phyloP scores from a whole-genome alignment of 1,140 invertebrate genomes.

The Macrostomum lignano region DNA sequence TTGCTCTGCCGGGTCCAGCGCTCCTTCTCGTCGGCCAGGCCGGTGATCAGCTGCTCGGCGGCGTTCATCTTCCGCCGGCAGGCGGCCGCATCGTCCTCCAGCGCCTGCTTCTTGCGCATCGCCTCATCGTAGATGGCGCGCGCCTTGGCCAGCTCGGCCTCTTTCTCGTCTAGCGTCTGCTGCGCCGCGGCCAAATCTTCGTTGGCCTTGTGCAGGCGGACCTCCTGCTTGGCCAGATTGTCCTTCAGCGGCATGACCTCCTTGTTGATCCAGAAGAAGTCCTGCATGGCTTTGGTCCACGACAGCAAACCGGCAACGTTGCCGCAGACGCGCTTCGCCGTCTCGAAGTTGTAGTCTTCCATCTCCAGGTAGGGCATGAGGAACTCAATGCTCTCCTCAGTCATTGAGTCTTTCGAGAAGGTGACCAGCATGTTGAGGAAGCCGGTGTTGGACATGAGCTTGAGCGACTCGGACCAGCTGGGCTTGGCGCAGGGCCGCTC shows the following conservation, averaged over 20 bases:
- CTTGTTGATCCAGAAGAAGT: constrained; percentile 69
- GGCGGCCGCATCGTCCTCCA: constrained; percentile 52
- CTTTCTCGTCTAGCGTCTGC: constrained; percentile 55
- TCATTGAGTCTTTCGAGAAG: constrained; percentile 79
- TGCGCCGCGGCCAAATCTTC: constrained; percentile 58
- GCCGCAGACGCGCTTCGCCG: constrained; percentile 39
- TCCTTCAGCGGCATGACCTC: constrained; percentile 37
- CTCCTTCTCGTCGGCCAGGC: constrained; percentile 64
- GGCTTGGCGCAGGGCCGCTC: constrained; percentile 52
- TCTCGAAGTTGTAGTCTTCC: constrained; percentile 30
- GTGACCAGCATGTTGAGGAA: constrained; percentile 65
- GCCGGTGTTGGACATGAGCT: constrained; percentile 76
- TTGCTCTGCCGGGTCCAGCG: constrained; percentile 82
- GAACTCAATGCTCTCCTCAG: constrained; percentile 75
- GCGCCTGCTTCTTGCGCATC: constrained; percentile 45
- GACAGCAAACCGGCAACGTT: constrained; percentile 73
- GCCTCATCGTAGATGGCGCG: constrained; percentile 71
- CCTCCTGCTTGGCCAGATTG: constrained; percentile 66
- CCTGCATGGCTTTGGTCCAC: constrained; percentile 83
- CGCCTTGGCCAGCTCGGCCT: constrained; percentile 54
- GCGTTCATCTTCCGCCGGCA: constrained; percentile 79
- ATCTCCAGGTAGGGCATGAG: constrained; percentile 63
- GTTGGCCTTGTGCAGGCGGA: constrained; percentile 56
- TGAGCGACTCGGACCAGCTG: constrained; percentile 68
- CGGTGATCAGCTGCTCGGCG: constrained; percentile 68